Base-by-base conservation (phyloP, 2,797 vertebrate genomes). In the Cetoscarus ocellatus region DNA sequence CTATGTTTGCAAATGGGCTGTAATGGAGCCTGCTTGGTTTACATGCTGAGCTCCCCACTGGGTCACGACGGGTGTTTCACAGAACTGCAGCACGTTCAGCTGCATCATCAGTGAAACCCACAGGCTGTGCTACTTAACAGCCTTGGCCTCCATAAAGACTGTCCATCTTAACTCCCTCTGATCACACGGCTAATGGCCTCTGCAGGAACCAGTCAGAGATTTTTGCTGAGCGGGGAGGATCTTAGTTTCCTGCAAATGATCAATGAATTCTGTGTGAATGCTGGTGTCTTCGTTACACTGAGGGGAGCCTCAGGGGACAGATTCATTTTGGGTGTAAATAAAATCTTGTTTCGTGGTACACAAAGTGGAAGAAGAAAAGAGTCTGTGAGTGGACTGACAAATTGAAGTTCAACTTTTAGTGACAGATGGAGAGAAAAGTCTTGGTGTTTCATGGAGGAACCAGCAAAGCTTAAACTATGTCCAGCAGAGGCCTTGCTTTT, bases 171-270 rank as follows among this genome's bases (percentile, higher is more conserved):
- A 73, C 78, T 79, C 49, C 53, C 53, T 82, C 80, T 88, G 86
- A 92, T 90, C 85, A 86, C 39, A 57, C 61, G 79, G 81, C 61
- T 91, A 89, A 91, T 89, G 74, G 74, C 70, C 80, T 86, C 70
- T 18, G 35, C 65, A 76, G 82, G 83, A 84, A 79, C 36, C 56
- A 82, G 77, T 72, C 60, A 7, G 66, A 73, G 70, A 47, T 27
- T 80, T 86, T 78, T 70, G 68, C 62, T 68, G 60, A 78, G 61
- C 60, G 66, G 77, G 82, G 83, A 78, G 81, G 71, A 88, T 77
- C 58, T 72, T 76, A 58, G 57, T 77, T 84, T 85, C 66, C 58
- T 74, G 67, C 45, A 62, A 71, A 70, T 70, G 77, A 78, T 86
- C 75, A 76, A 74, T 81, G 59, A 58, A 63, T 75, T 65, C 62